Base-by-base conservation (phyloP, 2,888 invertebrate genomes). In the Hypercompe scribonia region DNA sequence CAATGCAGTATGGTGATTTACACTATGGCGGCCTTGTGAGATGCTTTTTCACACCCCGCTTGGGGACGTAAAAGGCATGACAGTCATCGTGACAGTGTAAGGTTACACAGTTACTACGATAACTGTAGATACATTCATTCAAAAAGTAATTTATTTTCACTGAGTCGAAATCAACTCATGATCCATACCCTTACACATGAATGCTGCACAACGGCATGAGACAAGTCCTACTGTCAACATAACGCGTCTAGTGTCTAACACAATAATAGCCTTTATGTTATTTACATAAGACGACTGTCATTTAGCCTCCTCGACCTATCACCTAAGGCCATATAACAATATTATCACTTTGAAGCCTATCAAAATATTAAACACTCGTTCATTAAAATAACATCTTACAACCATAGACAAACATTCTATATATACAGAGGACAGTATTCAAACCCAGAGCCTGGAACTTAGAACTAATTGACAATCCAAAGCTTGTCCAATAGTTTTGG, bases 391-490 rank as follows among this genome's bases (percentile, higher is more conserved):
- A 88, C 87, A 90, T 85, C 87, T 88, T 83, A 78, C 79, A 46
- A 73, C 64, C 74, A 74, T 73, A 74, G 76, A 86, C 85, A 88
- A 89, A 87, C 86, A 89, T 70, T 61, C 70, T 81, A 79, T 77
- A 80, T 84, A 82, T 82, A 78, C 78, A 80, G 68, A 80, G 80
- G 81, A 81, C 82, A 80, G 82, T 81, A 54, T 81, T 77, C 15
- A 58, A 78, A 75, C 81, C 83, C 85, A 2, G 11, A 58, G 61
- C 39, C 78, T 71, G 80, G 78, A 54, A 54, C 85, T 77, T 70
- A 69, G 10, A 75, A 86, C 84, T 93, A 94, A 94, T 93, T 94
- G 94, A 92, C 91, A 92, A 88, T 87, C 84, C 87, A 86, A 91
- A 89, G 89, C 84, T 84, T 88, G 90, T 89, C 86, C 90, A 84